These are phyloP conservation scores for Craseonycteris thonglongyai DNA, from an alignment of 2,113 vertebrate genomes.

Conservation along the genomic window DNA sequence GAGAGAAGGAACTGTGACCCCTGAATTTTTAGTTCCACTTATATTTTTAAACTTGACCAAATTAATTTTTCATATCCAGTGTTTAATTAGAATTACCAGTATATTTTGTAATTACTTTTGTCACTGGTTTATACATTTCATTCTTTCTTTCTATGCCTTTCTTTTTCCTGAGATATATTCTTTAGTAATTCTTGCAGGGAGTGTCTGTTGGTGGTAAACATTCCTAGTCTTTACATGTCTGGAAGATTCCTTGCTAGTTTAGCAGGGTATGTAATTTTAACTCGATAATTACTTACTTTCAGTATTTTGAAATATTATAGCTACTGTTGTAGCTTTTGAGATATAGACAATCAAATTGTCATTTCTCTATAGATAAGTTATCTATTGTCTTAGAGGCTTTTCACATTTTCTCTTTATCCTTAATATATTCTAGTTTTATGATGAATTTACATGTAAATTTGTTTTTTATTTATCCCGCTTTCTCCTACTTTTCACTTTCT, in stretches of 20 bases:
- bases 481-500: background rate
- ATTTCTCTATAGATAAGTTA: background rate
- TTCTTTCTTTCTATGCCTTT: background rate
- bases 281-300: background rate
- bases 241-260: background rate
- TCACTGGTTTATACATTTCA: background rate
- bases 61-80: background rate
- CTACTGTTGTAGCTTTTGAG: background rate
- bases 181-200: background rate
- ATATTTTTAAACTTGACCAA: background rate
- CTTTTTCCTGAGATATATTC: background rate
- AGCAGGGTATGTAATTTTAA: background rate
- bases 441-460: background rate
- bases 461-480: background rate
- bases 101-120: constrained; percentile 11
- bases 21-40: background rate
- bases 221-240: background rate
- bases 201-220: background rate
- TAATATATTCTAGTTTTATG: background rate
- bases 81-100: background rate
- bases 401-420: background rate
- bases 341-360: background rate
- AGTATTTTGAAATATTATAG: background rate
- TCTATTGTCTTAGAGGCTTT: background rate
- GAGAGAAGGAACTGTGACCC: background rate